Evolutionary conservation across 2,888 invertebrate genomes (phyloP).

Genomic region (Yponomeuta sedellus): DNA sequence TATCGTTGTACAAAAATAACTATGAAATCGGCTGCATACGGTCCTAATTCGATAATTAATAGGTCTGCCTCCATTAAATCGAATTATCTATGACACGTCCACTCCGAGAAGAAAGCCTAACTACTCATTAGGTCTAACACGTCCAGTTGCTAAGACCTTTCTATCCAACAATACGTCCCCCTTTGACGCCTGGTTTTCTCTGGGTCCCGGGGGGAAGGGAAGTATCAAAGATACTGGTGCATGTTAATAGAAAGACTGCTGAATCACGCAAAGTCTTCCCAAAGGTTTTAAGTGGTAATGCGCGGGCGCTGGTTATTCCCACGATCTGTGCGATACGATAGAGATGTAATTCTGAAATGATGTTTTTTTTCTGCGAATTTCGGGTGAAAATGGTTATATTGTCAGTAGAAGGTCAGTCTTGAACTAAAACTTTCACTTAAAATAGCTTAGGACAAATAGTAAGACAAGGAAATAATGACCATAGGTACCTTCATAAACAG

Average conservation of each 20-base stretch:
- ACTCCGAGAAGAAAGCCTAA: conserved; percentile 64
- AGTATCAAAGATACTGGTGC: conserved; percentile 33
- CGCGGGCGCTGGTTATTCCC: conserved; percentile 44
- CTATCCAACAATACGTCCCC: not conserved
- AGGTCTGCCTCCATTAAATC: conserved; percentile 60
- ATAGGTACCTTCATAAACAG: too few relatives aligned
- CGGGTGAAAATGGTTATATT: conserved; percentile 11
- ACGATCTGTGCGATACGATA: conserved; percentile 74
- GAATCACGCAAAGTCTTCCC: conserved; percentile 50
- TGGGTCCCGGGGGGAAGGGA: conserved; percentile 19
- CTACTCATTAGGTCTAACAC: conserved; percentile 58
- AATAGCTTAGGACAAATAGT: too few relatives aligned
- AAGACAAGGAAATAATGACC: too few relatives aligned
- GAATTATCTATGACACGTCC: conserved; percentile 73
- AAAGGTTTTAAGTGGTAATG: conserved; percentile 49
- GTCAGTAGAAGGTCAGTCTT: not conserved
- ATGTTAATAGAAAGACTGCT: conserved; percentile 49
- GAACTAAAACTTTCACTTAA: too few relatives aligned
- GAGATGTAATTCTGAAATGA: conserved; percentile 23
- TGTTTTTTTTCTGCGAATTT: conserved; percentile 15
- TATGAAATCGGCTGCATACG: conserved; percentile 25
- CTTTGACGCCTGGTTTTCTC: conserved; percentile 11
- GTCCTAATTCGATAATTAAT: conserved; percentile 70
- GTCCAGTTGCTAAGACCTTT: conserved; percentile 38
- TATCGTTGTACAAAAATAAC: conserved; percentile 26